A percentile compares a stretch with the other conserved stretches of the same genome.
Conservation (phyloP, 2,797 vertebrate genomes). For the Macrochelys suwanniensis region DNA sequence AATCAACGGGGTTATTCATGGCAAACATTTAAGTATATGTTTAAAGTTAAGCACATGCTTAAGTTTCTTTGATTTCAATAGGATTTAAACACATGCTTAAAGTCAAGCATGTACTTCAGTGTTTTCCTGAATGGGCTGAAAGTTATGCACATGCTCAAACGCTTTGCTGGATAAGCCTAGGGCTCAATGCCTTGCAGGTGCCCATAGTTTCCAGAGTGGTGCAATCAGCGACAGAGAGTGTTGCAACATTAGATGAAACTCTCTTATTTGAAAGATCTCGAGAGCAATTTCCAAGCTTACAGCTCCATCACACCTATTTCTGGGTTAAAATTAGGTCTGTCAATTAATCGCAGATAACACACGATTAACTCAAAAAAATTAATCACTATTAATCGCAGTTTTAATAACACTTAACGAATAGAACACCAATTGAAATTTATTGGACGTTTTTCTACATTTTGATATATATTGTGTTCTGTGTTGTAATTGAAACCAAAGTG, state of each 20-base stretch:
- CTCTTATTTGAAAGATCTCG: neutral
- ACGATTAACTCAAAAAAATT: too few relatives aligned
- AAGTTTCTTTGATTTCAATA: accelerated
- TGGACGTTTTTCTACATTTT: too few relatives aligned
- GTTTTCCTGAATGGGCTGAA: neutral
- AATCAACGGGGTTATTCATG: neutral
- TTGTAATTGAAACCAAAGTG: too few relatives aligned
- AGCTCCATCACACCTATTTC: neutral
- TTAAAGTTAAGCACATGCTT: neutral
- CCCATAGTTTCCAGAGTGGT: neutral
- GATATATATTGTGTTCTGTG: too few relatives aligned
- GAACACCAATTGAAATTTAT: too few relatives aligned
- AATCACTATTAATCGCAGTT: too few relatives aligned
- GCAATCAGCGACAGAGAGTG: neutral
- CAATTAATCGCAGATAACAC: too few relatives aligned
- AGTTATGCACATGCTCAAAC: neutral
- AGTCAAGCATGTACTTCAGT: neutral
- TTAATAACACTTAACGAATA: too few relatives aligned
- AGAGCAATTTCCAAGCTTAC: neutral
- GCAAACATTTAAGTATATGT: neutral
- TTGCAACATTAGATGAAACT: accelerated
- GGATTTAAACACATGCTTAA: neutral
- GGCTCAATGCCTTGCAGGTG: accelerated
- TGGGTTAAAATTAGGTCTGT: neutral
- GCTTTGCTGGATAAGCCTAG: neutral